phyloP scores from a whole-genome alignment of 2,113 vertebrate genomes.

The Hymenochirus boettgeri region DNA sequence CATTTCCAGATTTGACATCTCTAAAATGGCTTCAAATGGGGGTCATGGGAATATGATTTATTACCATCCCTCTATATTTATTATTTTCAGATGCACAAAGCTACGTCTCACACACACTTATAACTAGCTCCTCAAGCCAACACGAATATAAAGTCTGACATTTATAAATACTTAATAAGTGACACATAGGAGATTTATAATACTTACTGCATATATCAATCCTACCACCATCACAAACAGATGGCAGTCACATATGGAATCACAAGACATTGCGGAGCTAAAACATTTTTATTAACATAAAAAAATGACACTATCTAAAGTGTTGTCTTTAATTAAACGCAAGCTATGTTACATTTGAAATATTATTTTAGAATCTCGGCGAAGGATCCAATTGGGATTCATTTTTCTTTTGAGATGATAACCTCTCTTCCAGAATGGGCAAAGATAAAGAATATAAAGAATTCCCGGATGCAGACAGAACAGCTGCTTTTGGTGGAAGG shows the following conservation, averaged over 20 bases:
- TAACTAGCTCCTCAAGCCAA: neutral
- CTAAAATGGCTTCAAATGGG: neutral
- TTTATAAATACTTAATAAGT: constrained; percentile 27
- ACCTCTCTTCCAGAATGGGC: neutral
- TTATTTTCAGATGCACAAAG: neutral
- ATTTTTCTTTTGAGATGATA: constrained; percentile 17
- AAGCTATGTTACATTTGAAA: constrained; percentile 25
- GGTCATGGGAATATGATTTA: neutral
- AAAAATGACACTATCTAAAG: constrained; percentile 21
- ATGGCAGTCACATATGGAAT: constrained; percentile 19
- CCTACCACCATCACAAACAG: neutral
- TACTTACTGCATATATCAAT: constrained; percentile 11
- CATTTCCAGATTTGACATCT: no score
- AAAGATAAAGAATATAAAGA: no score
- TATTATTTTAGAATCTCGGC: constrained; percentile 18
- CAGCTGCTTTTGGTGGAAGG: no score
- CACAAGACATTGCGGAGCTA: neutral
- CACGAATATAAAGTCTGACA: constrained; percentile 10
- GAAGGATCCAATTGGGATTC: constrained; percentile 14
- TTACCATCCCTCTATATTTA: neutral
- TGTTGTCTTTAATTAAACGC: constrained; percentile 39
- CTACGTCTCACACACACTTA: neutral
- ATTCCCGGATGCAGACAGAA: no score
- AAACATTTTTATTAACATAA: constrained; percentile 30
- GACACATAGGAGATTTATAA: constrained; percentile 5